A percentile compares a stretch with the other conserved stretches of the same genome.
Conservation (phyloP, 2,113 vertebrate species). For the Sturnus vulgaris region DNA sequence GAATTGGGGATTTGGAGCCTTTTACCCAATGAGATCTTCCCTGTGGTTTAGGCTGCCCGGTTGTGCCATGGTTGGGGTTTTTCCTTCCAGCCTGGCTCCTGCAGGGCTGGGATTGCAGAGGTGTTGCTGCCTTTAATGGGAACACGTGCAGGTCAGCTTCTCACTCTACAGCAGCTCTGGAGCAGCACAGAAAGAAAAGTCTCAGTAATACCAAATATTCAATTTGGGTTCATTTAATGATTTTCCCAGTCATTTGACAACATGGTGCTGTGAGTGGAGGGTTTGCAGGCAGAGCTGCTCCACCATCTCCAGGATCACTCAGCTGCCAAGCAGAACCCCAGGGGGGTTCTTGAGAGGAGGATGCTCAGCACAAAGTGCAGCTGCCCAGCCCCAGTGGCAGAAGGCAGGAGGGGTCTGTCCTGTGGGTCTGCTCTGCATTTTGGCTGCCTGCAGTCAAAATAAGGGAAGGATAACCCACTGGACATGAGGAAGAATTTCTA, state of each 20-base stretch:
- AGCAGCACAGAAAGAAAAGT: background rate
- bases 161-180: background rate
- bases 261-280: background rate
- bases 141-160: background rate
- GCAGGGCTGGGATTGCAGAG: background rate
- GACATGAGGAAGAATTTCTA: background rate
- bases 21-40: background rate
- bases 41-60: background rate
- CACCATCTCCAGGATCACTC: background rate
- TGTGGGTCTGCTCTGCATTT: background rate
- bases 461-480: background rate
- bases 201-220: background rate
- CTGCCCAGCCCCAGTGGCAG: background rate
- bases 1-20: background rate
- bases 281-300: background rate
- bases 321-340: background rate
- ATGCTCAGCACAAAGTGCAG: background rate
- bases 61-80: background rate
- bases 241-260: background rate
- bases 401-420: background rate
- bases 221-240: background rate
- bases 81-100: background rate
- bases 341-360: background rate
- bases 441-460: background rate
- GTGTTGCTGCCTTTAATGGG: background rate